Percentiles rank a stretch among this genome's conserved stretches.
phyloP scores from a whole-genome alignment of 2,113 vertebrate species.

The Polypterus senegalus region DNA sequence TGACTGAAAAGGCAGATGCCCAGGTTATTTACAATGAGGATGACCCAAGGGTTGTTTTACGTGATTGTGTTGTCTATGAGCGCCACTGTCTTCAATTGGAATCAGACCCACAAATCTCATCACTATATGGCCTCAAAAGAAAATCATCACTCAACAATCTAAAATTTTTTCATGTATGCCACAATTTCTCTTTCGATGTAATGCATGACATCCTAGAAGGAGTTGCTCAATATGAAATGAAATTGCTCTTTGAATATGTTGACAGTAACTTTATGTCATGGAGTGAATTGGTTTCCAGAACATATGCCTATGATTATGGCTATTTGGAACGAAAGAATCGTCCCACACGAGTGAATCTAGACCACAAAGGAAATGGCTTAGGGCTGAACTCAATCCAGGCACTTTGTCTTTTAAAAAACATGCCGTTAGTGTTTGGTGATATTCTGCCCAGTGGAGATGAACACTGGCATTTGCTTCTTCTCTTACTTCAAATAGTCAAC shows the following conservation, averaged over 20 bases:
- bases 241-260: constrained; percentile 13
- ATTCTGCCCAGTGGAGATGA: constrained; percentile 8
- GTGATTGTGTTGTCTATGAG: too few relatives aligned
- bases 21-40: too few relatives aligned
- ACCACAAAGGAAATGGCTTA: constrained; percentile 16
- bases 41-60: too few relatives aligned
- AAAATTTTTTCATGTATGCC: constrained; percentile 17
- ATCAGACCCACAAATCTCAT: too few relatives aligned
- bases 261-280: constrained; percentile 8
- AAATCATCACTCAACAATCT: neutral
- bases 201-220: constrained; percentile 28
- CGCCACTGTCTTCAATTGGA: too few relatives aligned
- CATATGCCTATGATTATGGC: constrained; percentile 18
- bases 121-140: too few relatives aligned
- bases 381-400: constrained; percentile 15
- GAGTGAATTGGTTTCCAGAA: constrained; percentile 10
- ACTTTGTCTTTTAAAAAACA: constrained; percentile 21
- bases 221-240: constrained; percentile 16
- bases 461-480: constrained; percentile 21
- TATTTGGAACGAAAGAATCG: constrained; percentile 14
- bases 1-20: too few relatives aligned
- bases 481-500: constrained; percentile 21
- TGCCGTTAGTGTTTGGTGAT: constrained; percentile 23
- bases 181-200: constrained; percentile 22
- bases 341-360: constrained; percentile 19